Evolutionary conservation across 2,797 vertebrate species (phyloP), one percentile per base, ranked within the genome.

Genomic region (Lates japonicus): DNA sequence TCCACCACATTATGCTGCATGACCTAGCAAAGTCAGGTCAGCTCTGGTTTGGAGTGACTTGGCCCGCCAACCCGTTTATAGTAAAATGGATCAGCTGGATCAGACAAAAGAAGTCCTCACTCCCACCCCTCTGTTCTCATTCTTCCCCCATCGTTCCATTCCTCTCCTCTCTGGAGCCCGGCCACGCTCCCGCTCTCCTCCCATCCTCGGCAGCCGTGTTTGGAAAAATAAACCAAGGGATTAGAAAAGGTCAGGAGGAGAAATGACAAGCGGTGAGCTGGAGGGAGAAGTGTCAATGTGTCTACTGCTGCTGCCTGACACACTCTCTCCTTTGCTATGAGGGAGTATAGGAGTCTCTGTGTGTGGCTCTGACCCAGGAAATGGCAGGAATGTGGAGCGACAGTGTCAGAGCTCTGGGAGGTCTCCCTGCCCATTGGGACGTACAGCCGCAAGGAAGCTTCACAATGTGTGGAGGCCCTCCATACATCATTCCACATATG

Each of bases 221-320:
- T 86, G 84, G 87, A 86, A 87, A 92, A 92, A 93, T 84, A 93
- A 91, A 91, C 70, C 3, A 49, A 80, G 80, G 49, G 20, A 79
- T 7, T 48, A 64, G 49, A 76, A 71, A 33, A 69, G 84, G 81
- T 88, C 81, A 64, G 62, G 52, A 68, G 75, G 44, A 71, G 55
- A 83, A 76, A 82, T 63, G 82, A 86, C 78, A 59, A 76, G 69
- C 12, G 6, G 76, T 19, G 25, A 78, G 58, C 63, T 58, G 46
- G 59, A 44, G 62, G 57, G 58, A 79, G 74, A 82, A 33, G 78
- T 87, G 86, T 83, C 74, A 66, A 68, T 48, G 88, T 69, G 80
- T 81, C 66, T 70, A 13, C 86, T 83, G 76, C 74, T 62, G 75
- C 52, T 74, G 75, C 61, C 67, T 86, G 83, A 87, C 22, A 54